phyloP scores from a whole-genome alignment of 2,797 vertebrate genomes.

The Perodicticus potto region DNA sequence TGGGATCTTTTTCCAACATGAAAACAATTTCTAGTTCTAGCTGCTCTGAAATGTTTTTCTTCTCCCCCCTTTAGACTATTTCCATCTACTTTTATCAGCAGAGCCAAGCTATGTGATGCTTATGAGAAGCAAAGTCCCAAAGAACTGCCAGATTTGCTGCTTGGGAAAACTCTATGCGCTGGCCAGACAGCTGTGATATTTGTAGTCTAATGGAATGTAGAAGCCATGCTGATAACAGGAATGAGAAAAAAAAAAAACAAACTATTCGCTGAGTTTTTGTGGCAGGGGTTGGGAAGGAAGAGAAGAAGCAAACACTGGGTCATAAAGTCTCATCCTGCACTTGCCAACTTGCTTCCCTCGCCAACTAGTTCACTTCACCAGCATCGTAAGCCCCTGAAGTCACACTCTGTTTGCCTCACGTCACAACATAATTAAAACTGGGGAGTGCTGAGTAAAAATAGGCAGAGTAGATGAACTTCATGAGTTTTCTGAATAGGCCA shows the following conservation, averaged over 20 bases:
- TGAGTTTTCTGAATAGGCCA: slow-evolving; percentile 57
- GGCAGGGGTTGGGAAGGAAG: background rate
- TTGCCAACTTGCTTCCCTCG: background rate
- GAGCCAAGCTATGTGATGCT: background rate
- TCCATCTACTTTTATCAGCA: slow-evolving; percentile 45
- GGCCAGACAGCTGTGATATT: background rate
- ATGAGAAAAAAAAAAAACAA: background rate
- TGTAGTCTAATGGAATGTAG: background rate
- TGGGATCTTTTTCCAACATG: slow-evolving; percentile 9
- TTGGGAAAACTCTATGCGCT: slow-evolving; percentile 52
- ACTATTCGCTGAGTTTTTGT: background rate
- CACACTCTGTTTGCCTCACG: slow-evolving; percentile 21
- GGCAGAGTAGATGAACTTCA: slow-evolving; percentile 48
- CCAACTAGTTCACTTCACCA: slow-evolving; percentile 23
- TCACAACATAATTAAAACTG: slow-evolving; percentile 66
- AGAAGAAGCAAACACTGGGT: background rate
- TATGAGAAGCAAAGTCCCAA: slow-evolving; percentile 55
- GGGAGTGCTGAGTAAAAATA: slow-evolving; percentile 38
- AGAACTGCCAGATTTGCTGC: slow-evolving; percentile 32
- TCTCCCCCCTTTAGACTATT: slow-evolving; percentile 53
- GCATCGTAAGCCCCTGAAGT: background rate
- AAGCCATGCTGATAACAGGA: background rate
- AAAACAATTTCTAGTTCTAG: slow-evolving; percentile 52
- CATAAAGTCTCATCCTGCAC: background rate
- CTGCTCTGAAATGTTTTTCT: slow-evolving; percentile 34